These are phyloP conservation scores for Phenganax marumi DNA, from an alignment of 92 coral and sea anemone genomes.

Conservation along the genomic window DNA sequence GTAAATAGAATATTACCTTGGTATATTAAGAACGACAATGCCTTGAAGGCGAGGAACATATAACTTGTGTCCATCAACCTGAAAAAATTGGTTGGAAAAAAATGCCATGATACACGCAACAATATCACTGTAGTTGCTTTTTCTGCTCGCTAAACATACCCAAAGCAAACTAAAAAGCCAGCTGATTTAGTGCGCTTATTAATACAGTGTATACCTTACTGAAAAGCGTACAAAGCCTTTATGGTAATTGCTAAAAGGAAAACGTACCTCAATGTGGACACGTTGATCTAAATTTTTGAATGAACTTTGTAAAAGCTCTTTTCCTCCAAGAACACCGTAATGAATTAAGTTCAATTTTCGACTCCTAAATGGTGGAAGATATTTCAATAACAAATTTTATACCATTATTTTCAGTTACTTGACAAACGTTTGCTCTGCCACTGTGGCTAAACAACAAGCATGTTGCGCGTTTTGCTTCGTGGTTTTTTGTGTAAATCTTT, in stretches of 20 bases:
- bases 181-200: neutral
- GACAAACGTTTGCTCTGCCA: no score
- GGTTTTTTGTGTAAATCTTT: no score
- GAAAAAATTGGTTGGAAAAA: slow-evolving; percentile 1
- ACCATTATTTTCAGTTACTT: no score
- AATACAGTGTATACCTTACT: neutral
- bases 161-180: neutral
- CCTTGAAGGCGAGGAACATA: slow-evolving; percentile 95
- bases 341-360: slow-evolving; percentile 84
- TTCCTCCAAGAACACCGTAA: slow-evolving; percentile 96
- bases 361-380: slow-evolving; percentile 54
- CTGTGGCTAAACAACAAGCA: no score
- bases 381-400: neutral
- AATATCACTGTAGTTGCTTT: neutral
- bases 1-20: slow-evolving; percentile 61
- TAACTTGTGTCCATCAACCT: slow-evolving; percentile 96
- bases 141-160: neutral
- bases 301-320: slow-evolving; percentile 83
- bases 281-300: slow-evolving; percentile 95
- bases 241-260: neutral
- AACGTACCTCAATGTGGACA: slow-evolving; percentile 84
- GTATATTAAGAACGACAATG: slow-evolving; percentile 87
- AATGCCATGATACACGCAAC: neutral
- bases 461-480: no score
- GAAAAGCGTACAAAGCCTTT: neutral